Percentiles rank a stretch among this genome's conserved stretches.
Evolutionary conservation across 37 sponge, comb jelly and placozoan species (phyloP).

Genomic region (Petrosia ficiformis): DNA sequence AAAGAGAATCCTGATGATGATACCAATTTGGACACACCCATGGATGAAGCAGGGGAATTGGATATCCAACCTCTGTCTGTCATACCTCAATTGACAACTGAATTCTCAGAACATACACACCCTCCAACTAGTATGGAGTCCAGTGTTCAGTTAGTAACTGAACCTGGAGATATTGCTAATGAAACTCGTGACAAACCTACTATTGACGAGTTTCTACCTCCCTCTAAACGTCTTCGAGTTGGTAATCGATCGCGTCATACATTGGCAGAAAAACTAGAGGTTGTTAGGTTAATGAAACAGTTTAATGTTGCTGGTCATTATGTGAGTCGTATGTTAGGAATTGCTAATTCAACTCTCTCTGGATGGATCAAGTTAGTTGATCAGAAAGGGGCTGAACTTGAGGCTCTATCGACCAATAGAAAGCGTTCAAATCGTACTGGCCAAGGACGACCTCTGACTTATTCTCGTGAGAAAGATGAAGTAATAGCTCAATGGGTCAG

Average conservation of each 20-base stretch:
- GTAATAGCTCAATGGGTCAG: constrained; percentile 72
- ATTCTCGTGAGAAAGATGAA: constrained; percentile 64
- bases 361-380: constrained; percentile 80
- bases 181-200: background rate
- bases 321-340: constrained; percentile 67
- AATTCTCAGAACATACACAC: background rate
- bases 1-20: background rate
- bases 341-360: constrained; percentile 73
- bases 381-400: constrained; percentile 55
- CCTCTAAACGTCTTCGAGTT: background rate
- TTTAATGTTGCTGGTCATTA: constrained; percentile 53
- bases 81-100: background rate
- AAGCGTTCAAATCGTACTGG: constrained; percentile 60
- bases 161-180: background rate
- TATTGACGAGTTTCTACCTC: background rate
- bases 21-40: background rate
- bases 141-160: background rate
- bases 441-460: constrained; percentile 55
- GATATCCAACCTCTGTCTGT: background rate
- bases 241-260: constrained; percentile 45
- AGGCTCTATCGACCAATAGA: constrained; percentile 51
- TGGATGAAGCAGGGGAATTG: constrained; percentile 3
- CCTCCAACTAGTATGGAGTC: background rate
- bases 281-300: constrained; percentile 65
- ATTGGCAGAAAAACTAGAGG: constrained; percentile 76